Conservation (phyloP, 2,797 vertebrate species). For the Pipistrellus kuhlii region DNA sequence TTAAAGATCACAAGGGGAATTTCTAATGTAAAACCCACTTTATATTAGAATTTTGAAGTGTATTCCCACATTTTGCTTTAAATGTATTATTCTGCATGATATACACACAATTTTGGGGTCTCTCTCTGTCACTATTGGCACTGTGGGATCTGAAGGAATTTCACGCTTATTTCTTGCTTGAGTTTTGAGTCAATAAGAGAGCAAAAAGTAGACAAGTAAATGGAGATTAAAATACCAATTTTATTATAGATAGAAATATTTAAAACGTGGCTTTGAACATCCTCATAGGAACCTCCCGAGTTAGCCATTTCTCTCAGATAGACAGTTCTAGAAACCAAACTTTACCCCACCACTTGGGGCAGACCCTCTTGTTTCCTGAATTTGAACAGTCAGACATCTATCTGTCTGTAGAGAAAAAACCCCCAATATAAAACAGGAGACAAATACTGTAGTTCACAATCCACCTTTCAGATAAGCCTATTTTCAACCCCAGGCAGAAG, state of each 20-base stretch:
- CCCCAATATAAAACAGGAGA: neutral
- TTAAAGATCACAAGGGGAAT: neutral
- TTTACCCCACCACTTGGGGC: too few relatives aligned
- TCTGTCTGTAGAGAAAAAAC: neutral
- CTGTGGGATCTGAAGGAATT: neutral
- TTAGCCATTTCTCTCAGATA: neutral
- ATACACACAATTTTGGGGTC: neutral
- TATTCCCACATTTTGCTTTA: neutral
- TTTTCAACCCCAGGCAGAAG: neutral
- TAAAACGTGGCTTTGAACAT: neutral
- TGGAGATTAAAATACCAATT: too few relatives aligned
- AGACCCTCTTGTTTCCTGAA: fast-evolving
- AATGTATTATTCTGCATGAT: neutral
- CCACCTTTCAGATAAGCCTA: neutral
- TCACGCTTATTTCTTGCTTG: too few relatives aligned
- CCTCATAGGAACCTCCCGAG: neutral
- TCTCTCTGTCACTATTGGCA: neutral
- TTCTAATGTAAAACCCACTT: neutral
- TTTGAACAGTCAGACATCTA: neutral
- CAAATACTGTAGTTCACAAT: neutral
- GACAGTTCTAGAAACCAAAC: neutral
- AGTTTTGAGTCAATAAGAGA: too few relatives aligned
- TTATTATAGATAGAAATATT: neutral
- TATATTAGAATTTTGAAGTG: neutral
- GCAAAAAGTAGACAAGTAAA: too few relatives aligned